Evolutionary conservation across 2,888 invertebrate genomes (phyloP).

Genomic region (Priocnemis perturbator): DNA sequence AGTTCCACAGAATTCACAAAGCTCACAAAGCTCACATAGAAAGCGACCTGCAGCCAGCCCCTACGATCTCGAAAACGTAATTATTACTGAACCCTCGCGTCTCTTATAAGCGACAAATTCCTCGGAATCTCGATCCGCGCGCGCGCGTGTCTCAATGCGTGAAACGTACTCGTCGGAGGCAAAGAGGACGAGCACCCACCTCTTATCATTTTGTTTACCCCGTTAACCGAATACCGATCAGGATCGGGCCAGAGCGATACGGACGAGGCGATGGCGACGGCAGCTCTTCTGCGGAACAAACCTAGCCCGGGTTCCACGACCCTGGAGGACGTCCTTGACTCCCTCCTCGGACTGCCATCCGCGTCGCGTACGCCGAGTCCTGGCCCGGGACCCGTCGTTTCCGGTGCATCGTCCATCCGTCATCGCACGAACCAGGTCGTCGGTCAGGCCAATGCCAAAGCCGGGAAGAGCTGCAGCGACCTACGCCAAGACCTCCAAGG

Average conservation of each 20-base stretch:
- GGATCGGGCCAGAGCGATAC: conserved; percentile 72
- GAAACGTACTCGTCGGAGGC: conserved; percentile 31
- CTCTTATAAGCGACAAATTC: too few relatives aligned
- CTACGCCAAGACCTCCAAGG: conserved; percentile 78
- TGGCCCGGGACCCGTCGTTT: conserved; percentile 72
- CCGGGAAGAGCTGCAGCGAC: conserved; percentile 73
- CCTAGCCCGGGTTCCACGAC: conserved; percentile 86
- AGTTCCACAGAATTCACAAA: too few relatives aligned
- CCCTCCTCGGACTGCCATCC: conserved; percentile 90
- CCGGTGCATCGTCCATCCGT: conserved; percentile 66
- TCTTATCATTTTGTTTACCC: conserved; percentile 2
- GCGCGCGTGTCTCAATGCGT: conserved; percentile 3
- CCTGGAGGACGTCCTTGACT: conserved; percentile 95
- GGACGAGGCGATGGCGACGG: conserved; percentile 72
- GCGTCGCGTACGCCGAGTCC: conserved; percentile 86
- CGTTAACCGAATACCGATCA: conserved; percentile 42
- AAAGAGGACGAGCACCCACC: conserved; percentile 43
- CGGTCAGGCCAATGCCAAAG: conserved; percentile 63
- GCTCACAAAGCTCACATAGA: too few relatives aligned
- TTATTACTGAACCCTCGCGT: too few relatives aligned
- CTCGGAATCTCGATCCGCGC: background rate
- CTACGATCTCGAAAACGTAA: too few relatives aligned
- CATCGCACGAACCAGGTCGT: conserved; percentile 60
- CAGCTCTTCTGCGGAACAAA: conserved; percentile 73
- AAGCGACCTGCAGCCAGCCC: too few relatives aligned